Conservation (phyloP, 53 echinoderm and acorn worm genomes). For the Echinometra lucunter region DNA sequence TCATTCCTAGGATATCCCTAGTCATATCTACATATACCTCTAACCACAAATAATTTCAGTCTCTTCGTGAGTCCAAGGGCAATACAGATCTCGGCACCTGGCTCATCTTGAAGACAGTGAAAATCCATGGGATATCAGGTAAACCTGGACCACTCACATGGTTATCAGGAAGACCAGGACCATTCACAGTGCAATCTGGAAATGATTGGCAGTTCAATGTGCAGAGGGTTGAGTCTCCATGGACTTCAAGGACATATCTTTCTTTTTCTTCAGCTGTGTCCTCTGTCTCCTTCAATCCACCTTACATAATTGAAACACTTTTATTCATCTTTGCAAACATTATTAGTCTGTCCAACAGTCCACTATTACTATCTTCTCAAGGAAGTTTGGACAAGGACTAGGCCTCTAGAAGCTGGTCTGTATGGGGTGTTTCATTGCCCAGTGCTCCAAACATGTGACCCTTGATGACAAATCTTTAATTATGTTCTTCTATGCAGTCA, state of each 20-base stretch:
- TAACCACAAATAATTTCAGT: not conserved
- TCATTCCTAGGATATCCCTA: slow-evolving; percentile 3
- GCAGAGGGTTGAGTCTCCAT: not conserved
- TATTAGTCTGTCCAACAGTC: too few species aligned
- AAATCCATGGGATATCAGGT: not conserved
- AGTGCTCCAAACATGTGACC: too few species aligned
- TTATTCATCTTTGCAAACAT: not conserved
- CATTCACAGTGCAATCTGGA: not conserved
- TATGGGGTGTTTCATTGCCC: too few species aligned
- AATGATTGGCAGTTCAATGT: not conserved
- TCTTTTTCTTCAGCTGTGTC: not conserved
- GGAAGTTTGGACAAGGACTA: too few species aligned
- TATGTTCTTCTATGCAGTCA: not conserved
- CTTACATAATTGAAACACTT: not conserved
- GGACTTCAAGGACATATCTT: not conserved
- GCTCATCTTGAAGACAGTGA: not conserved
- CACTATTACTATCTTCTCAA: too few species aligned
- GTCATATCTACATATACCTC: not conserved
- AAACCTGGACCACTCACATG: not conserved
- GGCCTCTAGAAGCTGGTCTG: too few species aligned
- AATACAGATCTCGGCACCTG: not conserved
- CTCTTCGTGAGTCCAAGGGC: not conserved
- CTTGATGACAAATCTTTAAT: too few species aligned
- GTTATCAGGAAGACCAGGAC: too few species aligned
- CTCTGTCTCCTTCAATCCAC: not conserved